Percentiles rank a stretch among this genome's conserved stretches.
phyloP scores from a whole-genome alignment of 2,888 invertebrate species.

The Drosophila nr. medialis region DNA sequence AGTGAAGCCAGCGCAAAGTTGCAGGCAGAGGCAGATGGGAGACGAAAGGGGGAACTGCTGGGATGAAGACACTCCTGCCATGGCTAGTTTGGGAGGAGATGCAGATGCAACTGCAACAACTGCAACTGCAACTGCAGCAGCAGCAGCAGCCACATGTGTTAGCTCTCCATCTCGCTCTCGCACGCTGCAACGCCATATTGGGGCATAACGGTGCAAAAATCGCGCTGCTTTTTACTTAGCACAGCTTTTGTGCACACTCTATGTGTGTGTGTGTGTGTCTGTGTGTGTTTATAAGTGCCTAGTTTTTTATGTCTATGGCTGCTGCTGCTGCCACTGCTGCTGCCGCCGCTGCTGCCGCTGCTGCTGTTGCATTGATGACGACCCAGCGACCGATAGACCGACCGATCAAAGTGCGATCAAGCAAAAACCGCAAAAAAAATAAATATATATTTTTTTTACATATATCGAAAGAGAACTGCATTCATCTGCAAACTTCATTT shows the following conservation, averaged over 20 bases:
- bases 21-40: background rate
- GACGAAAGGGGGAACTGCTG: background rate
- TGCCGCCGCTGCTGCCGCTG: constrained; percentile 12
- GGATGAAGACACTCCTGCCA: constrained; percentile 62
- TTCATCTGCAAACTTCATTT: constrained; percentile 48
- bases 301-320: constrained; percentile 56
- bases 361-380: constrained; percentile 72
- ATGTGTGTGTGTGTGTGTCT: constrained; percentile 20
- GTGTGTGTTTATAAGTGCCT: constrained; percentile 28
- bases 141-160: constrained; percentile 51
- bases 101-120: constrained; percentile 60
- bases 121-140: constrained; percentile 13
- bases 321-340: constrained; percentile 16
- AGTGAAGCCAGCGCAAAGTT: constrained; percentile 67
- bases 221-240: constrained; percentile 68
- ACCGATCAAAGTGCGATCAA: constrained; percentile 66
- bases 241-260: constrained; percentile 26
- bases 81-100: constrained; percentile 68
- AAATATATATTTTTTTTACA: constrained; percentile 7
- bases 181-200: constrained; percentile 73
- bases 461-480: constrained; percentile 32
- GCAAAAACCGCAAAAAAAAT: constrained; percentile 67
- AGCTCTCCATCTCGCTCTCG: constrained; percentile 20
- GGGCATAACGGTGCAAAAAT: constrained; percentile 82
- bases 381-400: constrained; percentile 79